phyloP scores from a whole-genome alignment of 2,113 vertebrate genomes.

The Pituophis catenifer region DNA sequence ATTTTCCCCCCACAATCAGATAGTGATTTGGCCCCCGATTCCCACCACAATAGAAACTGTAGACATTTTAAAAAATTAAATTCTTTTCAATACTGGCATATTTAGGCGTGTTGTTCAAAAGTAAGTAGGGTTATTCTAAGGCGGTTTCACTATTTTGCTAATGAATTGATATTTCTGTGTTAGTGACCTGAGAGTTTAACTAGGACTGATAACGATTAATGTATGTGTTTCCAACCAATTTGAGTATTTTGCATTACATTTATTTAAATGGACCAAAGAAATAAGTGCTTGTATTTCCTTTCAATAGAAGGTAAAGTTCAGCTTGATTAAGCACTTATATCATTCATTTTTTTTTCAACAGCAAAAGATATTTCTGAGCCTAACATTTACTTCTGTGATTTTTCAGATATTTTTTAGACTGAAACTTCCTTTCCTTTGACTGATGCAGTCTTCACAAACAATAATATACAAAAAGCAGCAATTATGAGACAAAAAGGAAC shows the following conservation, averaged over 20 bases:
- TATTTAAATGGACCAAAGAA: not conserved
- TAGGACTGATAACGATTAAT: not conserved
- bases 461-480: slow-evolving; percentile 45
- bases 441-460: slow-evolving; percentile 28
- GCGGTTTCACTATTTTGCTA: slow-evolving; percentile 2
- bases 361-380: slow-evolving; percentile 1
- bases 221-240: not conserved
- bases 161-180: not conserved
- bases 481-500: slow-evolving; percentile 42
- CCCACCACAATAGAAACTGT: not conserved
- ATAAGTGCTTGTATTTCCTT: not conserved
- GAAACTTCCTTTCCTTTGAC: slow-evolving; percentile 21
- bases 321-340: not conserved
- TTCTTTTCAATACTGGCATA: not conserved
- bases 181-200: not conserved
- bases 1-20: not conserved
- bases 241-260: not conserved
- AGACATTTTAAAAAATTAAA: not conserved
- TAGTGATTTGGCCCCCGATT: slow-evolving; percentile 2
- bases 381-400: not conserved
- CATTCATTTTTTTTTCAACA: slow-evolving; percentile 3
- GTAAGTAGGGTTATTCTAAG: not conserved
- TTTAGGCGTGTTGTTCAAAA: not conserved
- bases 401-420: slow-evolving; percentile 3
- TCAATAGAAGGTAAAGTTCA: not conserved